Base-by-base conservation (phyloP, 2,797 vertebrate genomes). In the Netta rufina region DNA sequence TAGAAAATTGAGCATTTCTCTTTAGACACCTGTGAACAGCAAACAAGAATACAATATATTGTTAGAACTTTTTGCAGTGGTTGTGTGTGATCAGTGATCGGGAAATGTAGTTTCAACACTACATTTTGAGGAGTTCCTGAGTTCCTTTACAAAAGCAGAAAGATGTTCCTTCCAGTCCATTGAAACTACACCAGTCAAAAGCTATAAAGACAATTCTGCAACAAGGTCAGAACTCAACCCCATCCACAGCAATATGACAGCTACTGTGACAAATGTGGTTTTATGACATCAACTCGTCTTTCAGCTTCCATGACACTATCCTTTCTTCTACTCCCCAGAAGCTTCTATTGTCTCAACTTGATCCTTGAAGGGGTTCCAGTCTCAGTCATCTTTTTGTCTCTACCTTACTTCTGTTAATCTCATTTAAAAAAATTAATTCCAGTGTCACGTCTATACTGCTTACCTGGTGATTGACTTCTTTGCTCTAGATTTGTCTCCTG, bases 291-390 rank as follows among this genome's bases (percentile, higher is more conserved):
- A 18, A 71, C 27, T 60, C 17, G 61, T 75, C 32, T 30, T 33
- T 94, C 41, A 60, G 8, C 18, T 20, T 83, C 33, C 33, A 8
- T 20, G 41, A 33, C 5, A 49, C 4, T 16, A 84, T 79, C 47
- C 12, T 66, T 27, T 16, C 18, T 89, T 84, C 21, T 60, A 17
- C 2, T 33, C 5, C 25, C 13, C 8, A 27, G 74, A 80, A 64
- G 1, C 11, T 89, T 75, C 28, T 4, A 33, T 7, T 1, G 7
- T 10, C 3, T 78, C 49, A 13, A 1, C 2, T 30, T 17, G 3
- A 1, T 64, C 30, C 49, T 74, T 67, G 30, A 84, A 56, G 4
- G 3, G 9, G 4, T 0, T 88, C 24, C n/a, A 38, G 1, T 36
- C 56, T 60, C 70, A 80, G 73, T 64, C 11, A 28, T 9, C 6